phyloP scores from a whole-genome alignment of 1,140 invertebrate genomes.

The Papilio polytes region DNA sequence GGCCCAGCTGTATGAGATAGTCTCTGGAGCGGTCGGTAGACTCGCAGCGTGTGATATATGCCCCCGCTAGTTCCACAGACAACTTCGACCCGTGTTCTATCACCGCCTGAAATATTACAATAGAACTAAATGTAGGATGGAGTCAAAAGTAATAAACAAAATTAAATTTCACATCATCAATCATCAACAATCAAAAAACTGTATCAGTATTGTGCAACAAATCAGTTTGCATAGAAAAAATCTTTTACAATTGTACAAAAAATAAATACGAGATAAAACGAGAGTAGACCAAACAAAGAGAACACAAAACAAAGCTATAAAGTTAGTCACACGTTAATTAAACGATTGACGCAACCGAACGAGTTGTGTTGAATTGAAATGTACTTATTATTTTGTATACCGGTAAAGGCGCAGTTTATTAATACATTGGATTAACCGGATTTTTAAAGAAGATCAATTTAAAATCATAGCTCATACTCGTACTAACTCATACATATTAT shows the following conservation, averaged over 20 bases:
- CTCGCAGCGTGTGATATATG: slow-evolving; percentile 78
- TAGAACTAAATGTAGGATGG: not conserved
- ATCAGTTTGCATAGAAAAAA: too few relatives aligned
- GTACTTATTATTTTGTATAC: not conserved
- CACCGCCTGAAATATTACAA: slow-evolving; percentile 80
- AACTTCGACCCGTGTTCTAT: slow-evolving; percentile 86
- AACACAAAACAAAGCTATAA: not conserved
- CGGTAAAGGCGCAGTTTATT: not conserved
- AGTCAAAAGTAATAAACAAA: not conserved
- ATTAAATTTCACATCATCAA: too few relatives aligned
- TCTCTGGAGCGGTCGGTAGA: slow-evolving; percentile 49
- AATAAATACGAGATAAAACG: not conserved
- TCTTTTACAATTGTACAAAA: not conserved
- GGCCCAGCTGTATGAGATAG: slow-evolving; percentile 76
- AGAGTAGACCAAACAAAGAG: not conserved
- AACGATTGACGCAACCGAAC: slow-evolving; percentile 6
- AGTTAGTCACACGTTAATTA: slow-evolving; percentile 14
- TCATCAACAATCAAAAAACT: too few relatives aligned
- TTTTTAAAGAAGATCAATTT: not conserved
- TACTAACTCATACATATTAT: too few relatives aligned
- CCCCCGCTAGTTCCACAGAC: slow-evolving; percentile 79
- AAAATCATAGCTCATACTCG: not conserved
- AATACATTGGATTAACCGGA: not conserved
- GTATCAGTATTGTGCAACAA: too few relatives aligned
- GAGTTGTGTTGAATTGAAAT: slow-evolving; percentile 1